phyloP scores from a whole-genome alignment of 2,888 invertebrate species.

The Drosophila mimica region DNA sequence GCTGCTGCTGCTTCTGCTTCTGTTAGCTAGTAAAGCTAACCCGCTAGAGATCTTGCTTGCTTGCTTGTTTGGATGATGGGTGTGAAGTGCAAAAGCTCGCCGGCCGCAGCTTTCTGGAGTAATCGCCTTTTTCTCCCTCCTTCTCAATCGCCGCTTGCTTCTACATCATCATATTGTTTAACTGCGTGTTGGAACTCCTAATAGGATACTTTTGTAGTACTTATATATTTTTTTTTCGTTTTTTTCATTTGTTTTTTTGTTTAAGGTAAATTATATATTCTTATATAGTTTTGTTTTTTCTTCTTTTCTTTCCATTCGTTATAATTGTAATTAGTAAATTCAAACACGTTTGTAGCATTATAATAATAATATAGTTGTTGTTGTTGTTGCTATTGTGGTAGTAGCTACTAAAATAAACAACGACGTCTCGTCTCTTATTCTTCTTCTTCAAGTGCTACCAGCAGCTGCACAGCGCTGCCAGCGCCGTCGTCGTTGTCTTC shows the following conservation, averaged over 20 bases:
- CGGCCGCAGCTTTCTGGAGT: constrained; percentile 72
- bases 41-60: constrained; percentile 75
- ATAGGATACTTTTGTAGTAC: constrained; percentile 68
- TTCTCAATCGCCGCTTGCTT: constrained; percentile 38
- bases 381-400: constrained; percentile 60
- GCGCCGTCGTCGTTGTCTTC: constrained; percentile 50
- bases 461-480: constrained; percentile 51
- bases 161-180: constrained; percentile 54
- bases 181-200: constrained; percentile 71
- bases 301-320: constrained; percentile 63
- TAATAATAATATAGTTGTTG: constrained; percentile 59
- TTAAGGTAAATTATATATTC: constrained; percentile 65
- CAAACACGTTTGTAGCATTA: constrained; percentile 78
- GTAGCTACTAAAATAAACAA: constrained; percentile 59
- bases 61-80: constrained; percentile 63
- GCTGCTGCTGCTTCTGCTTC: constrained; percentile 40
- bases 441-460: constrained; percentile 28
- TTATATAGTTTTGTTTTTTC: constrained; percentile 56
- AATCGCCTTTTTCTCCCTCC: constrained; percentile 28
- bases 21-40: constrained; percentile 55
- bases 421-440: constrained; percentile 40
- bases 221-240: constrained; percentile 46
- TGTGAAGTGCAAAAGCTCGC: constrained; percentile 68
- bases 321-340: constrained; percentile 80
- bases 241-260: constrained; percentile 41